Base-by-base conservation (phyloP, 2,797 vertebrate genomes). In the Falco cherrug region DNA sequence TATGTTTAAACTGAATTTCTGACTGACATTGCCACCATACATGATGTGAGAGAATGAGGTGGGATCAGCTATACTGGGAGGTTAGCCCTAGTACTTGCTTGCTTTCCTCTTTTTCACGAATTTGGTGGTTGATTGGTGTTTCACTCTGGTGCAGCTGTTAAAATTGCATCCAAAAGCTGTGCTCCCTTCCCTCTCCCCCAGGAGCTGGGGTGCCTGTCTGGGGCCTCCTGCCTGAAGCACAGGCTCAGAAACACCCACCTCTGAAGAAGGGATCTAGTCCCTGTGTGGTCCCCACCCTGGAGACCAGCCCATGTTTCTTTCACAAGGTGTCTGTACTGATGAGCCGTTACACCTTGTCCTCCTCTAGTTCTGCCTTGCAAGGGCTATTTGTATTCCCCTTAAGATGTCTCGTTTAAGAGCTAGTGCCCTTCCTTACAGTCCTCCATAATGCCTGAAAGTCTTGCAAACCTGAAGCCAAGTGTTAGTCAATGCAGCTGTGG, bases 11-110 rank as follows among this genome's bases (percentile, higher is more conserved):
- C 37, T 73, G 35, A 41, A 79, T 21, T 29, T 85, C 33, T 63
- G 28, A 57, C 13, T 57, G 54, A 33, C 11, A 5, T 3, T 39
- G 18, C 17, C 4, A 3, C n/a, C 1, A 0, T 18, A 26, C 7
- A 1, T 5, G 10, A 14, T 13, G 11, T 18, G 37, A 51, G 56
- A 54, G 69, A 78, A 41, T 33, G 24, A 22, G 29, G 39, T 16
- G 22, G 21, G 15, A 31, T 76, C 26, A 25, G 50, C 51, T n/a
- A 29, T 3, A 10, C 22, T 48, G 6, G 4, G 50, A 68, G 39
- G 43, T 69, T 75, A 39, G 22, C 35, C 47, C 51, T 43, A 0
- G 4, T 39, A 39, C 12, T 45, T 37, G 4, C 15, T 84, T 33
- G 19, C 24, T 79, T 37, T 10, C 16, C 22, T 29, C 13, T 48